Conservation (phyloP, 2,888 invertebrate genomes). For the Drosophila hamatofila region DNA sequence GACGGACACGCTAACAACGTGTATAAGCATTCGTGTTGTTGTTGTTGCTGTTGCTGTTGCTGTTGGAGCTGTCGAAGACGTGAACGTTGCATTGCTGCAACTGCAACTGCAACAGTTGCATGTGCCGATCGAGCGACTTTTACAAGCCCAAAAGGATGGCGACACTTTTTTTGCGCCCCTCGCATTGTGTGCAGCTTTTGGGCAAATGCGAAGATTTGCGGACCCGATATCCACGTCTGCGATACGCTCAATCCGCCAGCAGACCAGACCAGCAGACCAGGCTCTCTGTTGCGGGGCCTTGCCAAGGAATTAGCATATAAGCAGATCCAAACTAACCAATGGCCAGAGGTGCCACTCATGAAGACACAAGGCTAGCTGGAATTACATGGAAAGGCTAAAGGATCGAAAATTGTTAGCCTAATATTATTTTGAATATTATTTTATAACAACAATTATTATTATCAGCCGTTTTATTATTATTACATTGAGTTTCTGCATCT, state of each 20-base stretch:
- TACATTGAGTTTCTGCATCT: too few relatives aligned
- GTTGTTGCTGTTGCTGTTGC: constrained; percentile 46
- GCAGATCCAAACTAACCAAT: neutral
- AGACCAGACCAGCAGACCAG: neutral
- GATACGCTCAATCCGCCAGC: constrained; percentile 62
- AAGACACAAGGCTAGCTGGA: neutral
- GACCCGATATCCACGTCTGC: constrained; percentile 25
- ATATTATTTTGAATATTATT: neutral
- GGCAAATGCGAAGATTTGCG: constrained; percentile 44
- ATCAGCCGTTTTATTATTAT: neutral
- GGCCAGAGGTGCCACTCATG: constrained; percentile 8
- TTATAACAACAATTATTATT: neutral
- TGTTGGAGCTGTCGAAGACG: constrained; percentile 27
- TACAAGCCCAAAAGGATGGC: constrained; percentile 62
- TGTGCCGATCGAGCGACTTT: constrained; percentile 57
- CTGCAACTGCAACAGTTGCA: constrained; percentile 51
- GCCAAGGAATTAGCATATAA: constrained; percentile 55
- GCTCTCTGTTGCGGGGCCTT: neutral
- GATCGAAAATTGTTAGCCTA: neutral
- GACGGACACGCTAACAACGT: constrained; percentile 37
- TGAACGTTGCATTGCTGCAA: constrained; percentile 31
- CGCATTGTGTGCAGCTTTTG: constrained; percentile 60
- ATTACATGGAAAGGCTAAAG: neutral
- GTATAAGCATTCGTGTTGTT: constrained; percentile 61
- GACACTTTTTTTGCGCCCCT: constrained; percentile 72